Evolutionary conservation across 2,797 vertebrate genomes (phyloP).

Genomic region (Philypnodon macrostomus): DNA sequence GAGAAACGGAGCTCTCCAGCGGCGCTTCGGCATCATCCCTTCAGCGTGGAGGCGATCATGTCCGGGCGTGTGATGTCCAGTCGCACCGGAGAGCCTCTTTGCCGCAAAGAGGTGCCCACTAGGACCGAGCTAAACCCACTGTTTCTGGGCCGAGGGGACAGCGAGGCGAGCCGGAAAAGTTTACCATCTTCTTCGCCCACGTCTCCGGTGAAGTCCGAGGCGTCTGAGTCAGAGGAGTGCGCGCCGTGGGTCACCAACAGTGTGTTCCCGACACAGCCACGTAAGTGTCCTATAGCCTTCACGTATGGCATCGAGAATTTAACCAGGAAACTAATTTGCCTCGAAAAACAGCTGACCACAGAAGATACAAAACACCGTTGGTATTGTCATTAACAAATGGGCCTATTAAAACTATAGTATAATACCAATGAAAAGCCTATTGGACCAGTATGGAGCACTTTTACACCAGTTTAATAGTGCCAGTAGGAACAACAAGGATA

Average conservation of each 20-base stretch:
- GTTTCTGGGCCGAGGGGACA: conserved; percentile 49
- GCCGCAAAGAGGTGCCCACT: conserved; percentile 31
- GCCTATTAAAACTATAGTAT: no score
- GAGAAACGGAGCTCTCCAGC: conserved; percentile 33
- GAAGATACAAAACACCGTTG: no score
- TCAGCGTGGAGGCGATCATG: conserved; percentile 82
- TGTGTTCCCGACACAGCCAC: conserved; percentile 49
- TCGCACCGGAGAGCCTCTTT: conserved; percentile 15
- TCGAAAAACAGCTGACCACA: no score
- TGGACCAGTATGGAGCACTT: no score
- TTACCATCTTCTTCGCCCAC: conserved; percentile 27
- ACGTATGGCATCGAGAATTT: no score
- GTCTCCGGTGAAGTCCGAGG: conserved; percentile 73
- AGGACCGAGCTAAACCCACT: conserved; percentile 30
- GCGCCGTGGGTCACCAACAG: conserved; percentile 54
- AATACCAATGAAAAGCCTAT: no score
- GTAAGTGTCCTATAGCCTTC: conserved; percentile 64
- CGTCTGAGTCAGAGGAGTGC: conserved; percentile 69
- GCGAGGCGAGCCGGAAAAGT: conserved; percentile 32
- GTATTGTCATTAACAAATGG: no score
- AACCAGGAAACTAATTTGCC: no score
- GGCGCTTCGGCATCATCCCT: conserved; percentile 65
- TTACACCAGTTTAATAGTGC: no score
- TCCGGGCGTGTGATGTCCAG: conserved; percentile 49
- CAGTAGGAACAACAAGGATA: no score